phyloP scores from a whole-genome alignment of 2,113 vertebrate species.

The Perca fluviatilis region DNA sequence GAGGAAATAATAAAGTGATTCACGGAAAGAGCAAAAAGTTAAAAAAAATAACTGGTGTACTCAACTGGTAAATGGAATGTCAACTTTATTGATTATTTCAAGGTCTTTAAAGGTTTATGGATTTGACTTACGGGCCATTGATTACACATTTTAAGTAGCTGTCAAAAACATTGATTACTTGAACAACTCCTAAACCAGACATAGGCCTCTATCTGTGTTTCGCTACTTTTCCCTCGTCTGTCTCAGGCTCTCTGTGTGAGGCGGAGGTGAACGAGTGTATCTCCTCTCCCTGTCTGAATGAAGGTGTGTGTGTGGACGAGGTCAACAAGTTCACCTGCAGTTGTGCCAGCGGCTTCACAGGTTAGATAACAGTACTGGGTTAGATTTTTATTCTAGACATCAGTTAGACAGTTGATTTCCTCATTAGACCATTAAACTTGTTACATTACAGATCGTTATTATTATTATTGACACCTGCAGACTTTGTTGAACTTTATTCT shows the following conservation, averaged over 20 bases:
- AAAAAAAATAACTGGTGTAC: background rate
- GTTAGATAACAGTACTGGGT: slow-evolving; percentile 70
- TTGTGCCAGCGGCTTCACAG: slow-evolving; percentile 90
- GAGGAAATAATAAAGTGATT: background rate
- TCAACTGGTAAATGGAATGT: background rate
- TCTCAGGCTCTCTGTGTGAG: slow-evolving; percentile 90
- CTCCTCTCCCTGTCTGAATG: slow-evolving; percentile 92
- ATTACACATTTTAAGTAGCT: background rate
- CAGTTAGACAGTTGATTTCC: background rate
- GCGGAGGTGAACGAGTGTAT: slow-evolving; percentile 92
- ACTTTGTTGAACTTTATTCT: background rate
- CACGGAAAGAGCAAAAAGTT: background rate
- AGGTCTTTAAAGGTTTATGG: background rate
- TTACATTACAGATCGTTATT: background rate
- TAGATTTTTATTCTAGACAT: background rate
- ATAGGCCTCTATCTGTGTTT: background rate
- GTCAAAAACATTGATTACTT: background rate
- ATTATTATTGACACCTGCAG: background rate
- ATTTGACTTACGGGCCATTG: background rate
- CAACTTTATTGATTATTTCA: background rate
- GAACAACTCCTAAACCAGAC: background rate
- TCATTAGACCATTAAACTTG: background rate
- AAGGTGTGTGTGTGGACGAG: slow-evolving; percentile 90
- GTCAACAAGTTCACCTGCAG: slow-evolving; percentile 89
- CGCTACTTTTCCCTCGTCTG: background rate